Evolutionary conservation across 1,140 invertebrate species (phyloP).

Genomic region (Rhynchophorus ferrugineus): DNA sequence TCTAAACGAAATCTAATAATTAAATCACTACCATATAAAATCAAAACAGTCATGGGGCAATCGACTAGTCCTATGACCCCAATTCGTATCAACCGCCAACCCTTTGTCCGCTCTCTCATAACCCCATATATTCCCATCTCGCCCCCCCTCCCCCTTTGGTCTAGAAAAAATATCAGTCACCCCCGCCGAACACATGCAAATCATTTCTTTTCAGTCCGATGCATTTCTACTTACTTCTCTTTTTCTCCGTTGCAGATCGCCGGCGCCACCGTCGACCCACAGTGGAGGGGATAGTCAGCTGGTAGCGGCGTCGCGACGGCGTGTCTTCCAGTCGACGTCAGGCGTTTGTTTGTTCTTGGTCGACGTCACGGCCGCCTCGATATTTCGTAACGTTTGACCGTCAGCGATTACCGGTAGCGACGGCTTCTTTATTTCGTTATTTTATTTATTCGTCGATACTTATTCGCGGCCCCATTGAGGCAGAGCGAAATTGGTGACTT

Average conservation of each 20-base stretch:
- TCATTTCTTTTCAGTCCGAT: slow-evolving; percentile 21
- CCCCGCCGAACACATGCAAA: slow-evolving; percentile 18
- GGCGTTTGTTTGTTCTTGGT: slow-evolving; percentile 29
- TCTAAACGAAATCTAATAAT: too few species aligned
- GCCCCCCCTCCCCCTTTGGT: background rate
- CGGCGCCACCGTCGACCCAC: slow-evolving; percentile 33
- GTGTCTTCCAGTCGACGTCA: slow-evolving; percentile 38
- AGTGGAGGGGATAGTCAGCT: slow-evolving; percentile 38
- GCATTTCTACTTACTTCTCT: slow-evolving; percentile 26
- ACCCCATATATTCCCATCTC: too few species aligned
- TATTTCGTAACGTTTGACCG: background rate
- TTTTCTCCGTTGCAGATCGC: slow-evolving; percentile 41
- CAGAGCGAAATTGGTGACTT: too few species aligned
- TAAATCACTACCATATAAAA: too few species aligned
- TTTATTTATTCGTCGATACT: slow-evolving; percentile 9
- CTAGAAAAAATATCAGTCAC: slow-evolving; percentile 15
- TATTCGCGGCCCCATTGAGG: slow-evolving; percentile 10
- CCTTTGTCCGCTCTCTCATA: background rate
- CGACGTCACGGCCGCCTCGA: slow-evolving; percentile 6
- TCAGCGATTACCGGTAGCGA: too few species aligned
- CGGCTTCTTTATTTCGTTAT: too few species aligned
- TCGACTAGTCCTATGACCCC: too few species aligned
- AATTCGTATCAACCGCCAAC: too few species aligned
- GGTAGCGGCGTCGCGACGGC: slow-evolving; percentile 39
- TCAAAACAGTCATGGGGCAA: too few species aligned